Evolutionary conservation across 2,797 vertebrate genomes (phyloP), one percentile per base, ranked within the genome.

Genomic region (Chanos chanos): DNA sequence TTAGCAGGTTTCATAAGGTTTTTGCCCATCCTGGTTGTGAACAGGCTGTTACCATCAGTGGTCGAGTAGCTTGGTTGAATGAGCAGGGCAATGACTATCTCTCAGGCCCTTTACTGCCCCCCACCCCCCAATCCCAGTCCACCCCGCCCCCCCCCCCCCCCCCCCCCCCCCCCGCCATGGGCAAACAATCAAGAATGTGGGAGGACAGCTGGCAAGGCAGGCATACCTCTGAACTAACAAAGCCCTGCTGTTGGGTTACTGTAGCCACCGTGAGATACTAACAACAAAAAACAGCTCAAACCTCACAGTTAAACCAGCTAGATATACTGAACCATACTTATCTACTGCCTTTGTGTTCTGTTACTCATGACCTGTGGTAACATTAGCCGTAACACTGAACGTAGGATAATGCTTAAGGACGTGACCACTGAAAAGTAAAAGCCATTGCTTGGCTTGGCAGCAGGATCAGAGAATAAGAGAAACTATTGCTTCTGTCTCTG

Each of bases 201-300:
- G 77, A 74, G 65, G 80, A 87, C 87, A 88, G 83, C 85, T 88
- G 86, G 67, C 64, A 65, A 15, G 21, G 13, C 59, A 64, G 61
- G 57, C 67, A 66, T 60, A 39, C 72, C 68, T 72, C 63, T 1
- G 61, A 33, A 52, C 50, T 74, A 79, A 83, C 77, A 83, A 83
- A 80, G 75, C 55, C 59, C 60, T 75, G 75, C 77, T 79, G 68
- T 81, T 82, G 61, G 31, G 43, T 72, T 74, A 67, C 41, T 59
- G 66, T 72, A 41, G 61, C 25, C 21, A 33, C n/a, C 25, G 21
- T 51, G 25, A 13, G 41, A 40, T 45, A 48, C 9, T n/a, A n/a
- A n/a, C 41, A 49, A 36, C 15, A 49, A 8, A 30, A 40, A 60
- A 25, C 34, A 34, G 25, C 34, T 4, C 37, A 41, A 12, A 24